Base-by-base conservation (phyloP, 2,888 invertebrate species). In the Volucella bombylans region DNA sequence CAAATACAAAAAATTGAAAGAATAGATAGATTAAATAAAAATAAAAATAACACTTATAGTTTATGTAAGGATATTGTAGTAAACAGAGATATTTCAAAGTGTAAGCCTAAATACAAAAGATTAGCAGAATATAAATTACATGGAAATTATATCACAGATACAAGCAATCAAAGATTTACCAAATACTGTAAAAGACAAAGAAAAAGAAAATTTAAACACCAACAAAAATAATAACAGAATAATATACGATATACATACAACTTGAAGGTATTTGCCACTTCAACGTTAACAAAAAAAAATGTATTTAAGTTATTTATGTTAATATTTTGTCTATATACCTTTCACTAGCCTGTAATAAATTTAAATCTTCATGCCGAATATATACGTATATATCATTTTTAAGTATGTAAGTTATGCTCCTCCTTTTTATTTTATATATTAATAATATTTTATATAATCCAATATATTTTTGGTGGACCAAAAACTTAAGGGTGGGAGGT, bases 401-500 rank as follows among this genome's bases (percentile, higher is more conserved):
- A 47, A 47, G 11, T 47, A 47, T 47, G 12, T 14, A 47, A 47
- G n/a, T 47, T 47, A 9, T 14, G 9, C 39, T 10, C n/a, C 15
- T 41, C 10, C 14, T 41, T 9, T n/a, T 57, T 10, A 41, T 39
- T 57, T 8, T 10, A 57, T 57, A 39, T 43, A 15, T 57, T 57
- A 57, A 57, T 57, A 38, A 9, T 8, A 57, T 43, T 54, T 15
- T 67, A n/a, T 67, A n/a, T 52, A n/a, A 41, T 23, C 52, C 18
- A 52, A 23, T 9, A 10, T 62, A 15, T 68, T 68, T 68, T 68
- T 68, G 68, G n/a, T n/a, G n/a, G n/a, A n/a, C n/a, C n/a, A n/a
- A n/a, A n/a, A n/a, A n/a, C n/a, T n/a, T n/a, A n/a, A 39, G 15
- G 49, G 10, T 31, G 65, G 65, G 65, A 65, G 38, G 39, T 65